Conservation (phyloP, 2,888 invertebrate genomes). For the Cryptophagus acutangulus region DNA sequence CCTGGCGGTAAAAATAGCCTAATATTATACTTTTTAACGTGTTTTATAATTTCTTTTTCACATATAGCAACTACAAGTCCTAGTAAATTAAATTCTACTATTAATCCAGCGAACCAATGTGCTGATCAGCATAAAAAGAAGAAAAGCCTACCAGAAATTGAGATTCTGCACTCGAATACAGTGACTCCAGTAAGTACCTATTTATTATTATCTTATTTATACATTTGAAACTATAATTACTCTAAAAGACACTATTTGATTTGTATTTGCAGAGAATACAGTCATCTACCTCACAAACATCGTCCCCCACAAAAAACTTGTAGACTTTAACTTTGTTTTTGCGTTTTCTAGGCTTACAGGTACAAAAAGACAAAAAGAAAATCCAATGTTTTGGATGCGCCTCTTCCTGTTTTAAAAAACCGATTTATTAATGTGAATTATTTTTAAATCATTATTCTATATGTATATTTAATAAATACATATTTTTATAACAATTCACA, state of each 20-base stretch:
- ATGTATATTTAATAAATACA: too few relatives aligned
- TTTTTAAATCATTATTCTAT: too few relatives aligned
- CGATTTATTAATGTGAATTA: too few relatives aligned
- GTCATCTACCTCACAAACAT: slow-evolving; percentile 40
- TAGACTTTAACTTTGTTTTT: slow-evolving; percentile 9
- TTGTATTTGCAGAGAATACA: slow-evolving; percentile 40
- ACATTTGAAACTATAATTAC: neutral
- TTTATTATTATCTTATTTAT: neutral
- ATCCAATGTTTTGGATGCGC: slow-evolving; percentile 33
- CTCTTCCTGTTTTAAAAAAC: slow-evolving; percentile 31
- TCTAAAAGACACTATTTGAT: slow-evolving; percentile 8
- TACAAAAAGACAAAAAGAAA: slow-evolving; percentile 42
- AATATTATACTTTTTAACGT: slow-evolving; percentile 1
- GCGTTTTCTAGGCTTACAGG: slow-evolving; percentile 40
- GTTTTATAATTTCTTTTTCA: slow-evolving; percentile 7
- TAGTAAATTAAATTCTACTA: too few relatives aligned
- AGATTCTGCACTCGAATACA: slow-evolving; percentile 29
- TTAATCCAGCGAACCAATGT: too few relatives aligned
- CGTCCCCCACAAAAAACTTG: slow-evolving; percentile 32
- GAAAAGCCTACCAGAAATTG: slow-evolving; percentile 36
- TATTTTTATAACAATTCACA: too few relatives aligned
- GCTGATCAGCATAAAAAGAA: too few relatives aligned
- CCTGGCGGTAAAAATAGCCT: slow-evolving; percentile 52
- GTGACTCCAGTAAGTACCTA: slow-evolving; percentile 39
- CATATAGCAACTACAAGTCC: too few relatives aligned